phyloP scores from a whole-genome alignment of 2,888 invertebrate genomes.

The Meandrusa payeni region DNA sequence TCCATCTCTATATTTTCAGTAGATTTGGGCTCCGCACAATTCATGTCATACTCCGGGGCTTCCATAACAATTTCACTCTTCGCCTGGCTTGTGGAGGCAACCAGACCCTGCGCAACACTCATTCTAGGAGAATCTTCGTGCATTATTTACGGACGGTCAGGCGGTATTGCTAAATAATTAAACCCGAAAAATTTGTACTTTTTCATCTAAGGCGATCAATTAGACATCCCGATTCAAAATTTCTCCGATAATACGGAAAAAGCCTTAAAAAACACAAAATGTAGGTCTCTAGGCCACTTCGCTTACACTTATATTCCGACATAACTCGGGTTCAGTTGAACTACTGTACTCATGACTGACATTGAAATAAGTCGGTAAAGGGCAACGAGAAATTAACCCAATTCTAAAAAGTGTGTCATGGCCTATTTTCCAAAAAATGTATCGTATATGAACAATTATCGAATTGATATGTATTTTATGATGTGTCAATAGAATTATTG shows the following conservation, averaged over 20 bases:
- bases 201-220: constrained; percentile 69
- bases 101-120: constrained; percentile 85
- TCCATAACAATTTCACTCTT: constrained; percentile 67
- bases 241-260: constrained; percentile 60
- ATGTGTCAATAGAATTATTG: constrained; percentile 10
- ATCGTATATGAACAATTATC: constrained; percentile 11
- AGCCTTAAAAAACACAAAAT: constrained; percentile 78
- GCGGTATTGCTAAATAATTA: constrained; percentile 57
- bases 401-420: constrained; percentile 68
- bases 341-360: constrained; percentile 84
- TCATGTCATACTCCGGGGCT: constrained; percentile 69
- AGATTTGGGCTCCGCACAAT: constrained; percentile 70
- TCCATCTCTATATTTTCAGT: constrained; percentile 78
- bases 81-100: constrained; percentile 82
- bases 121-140: constrained; percentile 85
- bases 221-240: constrained; percentile 82
- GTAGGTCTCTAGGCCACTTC: constrained; percentile 95
- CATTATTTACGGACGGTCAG: constrained; percentile 78
- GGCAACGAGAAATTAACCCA: constrained; percentile 75
- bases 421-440: constrained; percentile 47
- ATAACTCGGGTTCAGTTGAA: constrained; percentile 86
- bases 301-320: constrained; percentile 90
- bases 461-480: constrained; percentile 13
- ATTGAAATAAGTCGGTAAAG: constrained; percentile 80
- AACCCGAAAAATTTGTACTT: constrained; percentile 47